Percentiles rank a stretch among this genome's conserved stretches.
These are phyloP conservation scores for Tridacna crocea DNA, from an alignment of 2,888 invertebrate genomes.

Conservation along the genomic window DNA sequence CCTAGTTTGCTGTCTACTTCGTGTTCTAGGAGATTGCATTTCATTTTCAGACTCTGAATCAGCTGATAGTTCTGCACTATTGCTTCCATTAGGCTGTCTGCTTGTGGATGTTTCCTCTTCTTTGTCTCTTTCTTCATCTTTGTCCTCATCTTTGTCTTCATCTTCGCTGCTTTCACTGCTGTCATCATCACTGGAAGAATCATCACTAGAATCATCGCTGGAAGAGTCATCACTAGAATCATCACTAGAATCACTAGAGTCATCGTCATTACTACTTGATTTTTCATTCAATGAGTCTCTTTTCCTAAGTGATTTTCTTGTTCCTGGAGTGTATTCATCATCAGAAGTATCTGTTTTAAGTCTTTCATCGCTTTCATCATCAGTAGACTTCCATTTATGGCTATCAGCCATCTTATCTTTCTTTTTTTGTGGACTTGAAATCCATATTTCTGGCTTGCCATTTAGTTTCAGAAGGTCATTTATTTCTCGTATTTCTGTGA, in stretches of 20 bases:
- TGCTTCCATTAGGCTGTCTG: no score
- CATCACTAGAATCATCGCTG: constrained; percentile 9
- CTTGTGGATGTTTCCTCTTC: background rate
- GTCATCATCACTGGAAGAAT: constrained; percentile 7
- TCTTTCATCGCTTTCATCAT: constrained; percentile 14
- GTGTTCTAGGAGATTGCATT: constrained; percentile 41
- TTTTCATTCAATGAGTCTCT: background rate
- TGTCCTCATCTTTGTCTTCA: constrained; percentile 3
- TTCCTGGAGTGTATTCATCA: constrained; percentile 18
- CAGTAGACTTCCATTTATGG: background rate
- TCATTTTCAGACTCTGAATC: constrained; percentile 29
- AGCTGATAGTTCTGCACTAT: background rate
- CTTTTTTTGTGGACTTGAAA: constrained; percentile 5
- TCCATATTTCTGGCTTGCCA: constrained; percentile 47
- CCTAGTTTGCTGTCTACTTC: constrained; percentile 9
- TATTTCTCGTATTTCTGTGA: constrained; percentile 48
- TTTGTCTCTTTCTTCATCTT: background rate
- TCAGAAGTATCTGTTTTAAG: constrained; percentile 14
- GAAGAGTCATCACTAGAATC: constrained; percentile 7
- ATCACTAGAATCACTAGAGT: constrained; percentile 8
- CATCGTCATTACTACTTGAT: constrained; percentile 18
- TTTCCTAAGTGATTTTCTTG: background rate
- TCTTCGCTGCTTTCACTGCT: background rate
- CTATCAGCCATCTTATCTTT: background rate
- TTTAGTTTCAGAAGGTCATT: constrained; percentile 48